Percentiles rank a stretch among this genome's conserved stretches.
Conservation (phyloP, 2,113 vertebrate genomes). For the Ploceus nigricollis region DNA sequence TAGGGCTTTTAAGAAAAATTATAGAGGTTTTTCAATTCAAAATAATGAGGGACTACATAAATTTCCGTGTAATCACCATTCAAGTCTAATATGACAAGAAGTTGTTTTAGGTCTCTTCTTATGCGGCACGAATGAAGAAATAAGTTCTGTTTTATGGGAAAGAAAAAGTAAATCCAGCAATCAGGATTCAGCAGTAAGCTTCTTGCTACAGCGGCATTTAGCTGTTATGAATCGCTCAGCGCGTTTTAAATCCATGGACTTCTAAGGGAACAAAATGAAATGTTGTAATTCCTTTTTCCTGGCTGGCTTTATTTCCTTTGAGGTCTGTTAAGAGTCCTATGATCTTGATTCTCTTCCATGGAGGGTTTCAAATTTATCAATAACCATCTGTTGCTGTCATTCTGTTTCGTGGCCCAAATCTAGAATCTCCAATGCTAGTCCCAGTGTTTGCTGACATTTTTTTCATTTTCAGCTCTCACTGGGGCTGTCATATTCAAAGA, state of each 20-base stretch:
- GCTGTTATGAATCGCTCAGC: neutral
- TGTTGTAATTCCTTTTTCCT: neutral
- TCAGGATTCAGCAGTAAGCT: neutral
- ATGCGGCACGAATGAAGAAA: neutral
- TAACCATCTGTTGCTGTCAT: neutral
- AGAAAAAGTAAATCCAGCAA: neutral
- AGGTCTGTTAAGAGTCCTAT: neutral
- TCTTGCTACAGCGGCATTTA: neutral
- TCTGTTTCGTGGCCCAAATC: neutral
- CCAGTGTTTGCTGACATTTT: neutral
- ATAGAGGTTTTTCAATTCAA: neutral
- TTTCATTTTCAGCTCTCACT: neutral
- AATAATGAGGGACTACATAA: neutral
- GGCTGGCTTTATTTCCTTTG: neutral
- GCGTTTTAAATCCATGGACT: neutral
- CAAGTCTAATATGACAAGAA: neutral
- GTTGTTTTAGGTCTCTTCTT: neutral
- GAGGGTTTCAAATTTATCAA: neutral
- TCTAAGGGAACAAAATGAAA: neutral
- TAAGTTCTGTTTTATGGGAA: neutral
- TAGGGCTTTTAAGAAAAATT: neutral
- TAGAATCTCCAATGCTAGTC: neutral
- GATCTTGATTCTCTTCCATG: neutral
- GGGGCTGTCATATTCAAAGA: neutral
- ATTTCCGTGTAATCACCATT: neutral